Conservation (phyloP, 2,888 invertebrate species). For the Eilema sororculum region DNA sequence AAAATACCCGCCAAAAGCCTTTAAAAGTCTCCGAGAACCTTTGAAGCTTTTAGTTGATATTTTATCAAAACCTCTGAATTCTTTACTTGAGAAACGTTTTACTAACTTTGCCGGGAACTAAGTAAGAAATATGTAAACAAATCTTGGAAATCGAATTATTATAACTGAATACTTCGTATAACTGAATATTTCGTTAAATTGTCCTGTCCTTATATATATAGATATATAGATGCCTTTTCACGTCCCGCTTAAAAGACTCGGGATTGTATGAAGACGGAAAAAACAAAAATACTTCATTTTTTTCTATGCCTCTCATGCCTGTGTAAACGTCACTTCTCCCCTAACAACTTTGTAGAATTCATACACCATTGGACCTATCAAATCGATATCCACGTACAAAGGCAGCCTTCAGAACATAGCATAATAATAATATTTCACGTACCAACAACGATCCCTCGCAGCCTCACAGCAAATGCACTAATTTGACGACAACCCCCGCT, state of each 20-base stretch:
- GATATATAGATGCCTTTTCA: too few relatives aligned
- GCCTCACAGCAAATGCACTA: slow-evolving; percentile 40
- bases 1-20: slow-evolving; percentile 8
- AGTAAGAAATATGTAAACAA: too few relatives aligned
- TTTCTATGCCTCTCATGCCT: background rate
- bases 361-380: too few relatives aligned
- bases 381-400: background rate
- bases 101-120: too few relatives aligned
- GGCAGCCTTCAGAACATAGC: slow-evolving; percentile 17
- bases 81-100: too few relatives aligned
- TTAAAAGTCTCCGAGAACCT: background rate
- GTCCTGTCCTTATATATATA: too few relatives aligned
- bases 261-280: background rate
- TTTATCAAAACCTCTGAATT: background rate
- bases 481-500: slow-evolving; percentile 50
- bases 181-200: too few relatives aligned
- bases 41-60: background rate
- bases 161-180: too few relatives aligned
- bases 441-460: slow-evolving; percentile 33
- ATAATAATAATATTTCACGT: slow-evolving; percentile 51
- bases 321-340: background rate
- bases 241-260: too few relatives aligned
- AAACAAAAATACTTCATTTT: background rate
- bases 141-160: too few relatives aligned
- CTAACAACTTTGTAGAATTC: background rate